These are phyloP conservation scores for Astreopora myriophthalma DNA, from an alignment of 64 coral and sea anemone species.

Conservation along the genomic window DNA sequence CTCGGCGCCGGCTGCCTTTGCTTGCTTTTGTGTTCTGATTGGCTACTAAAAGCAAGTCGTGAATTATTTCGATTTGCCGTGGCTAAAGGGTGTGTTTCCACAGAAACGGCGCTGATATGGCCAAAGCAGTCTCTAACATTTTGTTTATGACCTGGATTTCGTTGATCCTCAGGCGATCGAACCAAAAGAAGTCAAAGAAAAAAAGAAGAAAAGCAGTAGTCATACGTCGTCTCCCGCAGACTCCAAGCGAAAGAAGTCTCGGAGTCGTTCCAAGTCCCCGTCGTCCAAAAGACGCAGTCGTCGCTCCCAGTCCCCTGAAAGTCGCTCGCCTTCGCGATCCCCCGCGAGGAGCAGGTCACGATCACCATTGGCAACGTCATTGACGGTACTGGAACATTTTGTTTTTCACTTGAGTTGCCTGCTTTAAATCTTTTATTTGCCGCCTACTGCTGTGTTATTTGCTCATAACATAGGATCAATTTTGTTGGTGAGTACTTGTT, in stretches of 20 bases:
- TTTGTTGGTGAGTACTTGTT: neutral
- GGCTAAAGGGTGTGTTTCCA: too few relatives aligned
- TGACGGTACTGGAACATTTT: slow-evolving; percentile 13
- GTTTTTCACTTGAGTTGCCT: neutral
- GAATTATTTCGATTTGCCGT: too few relatives aligned
- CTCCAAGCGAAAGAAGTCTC: slow-evolving; percentile 60
- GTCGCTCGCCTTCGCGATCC: slow-evolving; percentile 54
- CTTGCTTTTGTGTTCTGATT: too few relatives aligned
- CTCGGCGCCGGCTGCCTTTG: too few relatives aligned
- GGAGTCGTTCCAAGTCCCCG: slow-evolving; percentile 89
- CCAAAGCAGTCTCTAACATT: too few relatives aligned
- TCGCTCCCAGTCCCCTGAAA: slow-evolving; percentile 40
- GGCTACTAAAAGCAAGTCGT: too few relatives aligned
- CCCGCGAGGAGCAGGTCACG: slow-evolving; percentile 41
- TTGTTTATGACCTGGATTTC: neutral
- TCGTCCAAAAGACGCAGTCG: slow-evolving; percentile 18
- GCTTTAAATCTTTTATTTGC: too few relatives aligned
- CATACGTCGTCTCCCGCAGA: slow-evolving; percentile 42
- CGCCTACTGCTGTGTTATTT: too few relatives aligned
- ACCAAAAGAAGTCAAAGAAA: slow-evolving; percentile 75
- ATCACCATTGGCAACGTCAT: slow-evolving; percentile 38
- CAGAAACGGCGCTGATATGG: too few relatives aligned
- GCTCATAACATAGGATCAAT: neutral
- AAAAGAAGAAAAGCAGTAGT: slow-evolving; percentile 75
- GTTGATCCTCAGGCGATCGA: slow-evolving; percentile 66